These are phyloP conservation scores for Macaria notata DNA, from an alignment of 2,888 invertebrate species.

Conservation along the genomic window DNA sequence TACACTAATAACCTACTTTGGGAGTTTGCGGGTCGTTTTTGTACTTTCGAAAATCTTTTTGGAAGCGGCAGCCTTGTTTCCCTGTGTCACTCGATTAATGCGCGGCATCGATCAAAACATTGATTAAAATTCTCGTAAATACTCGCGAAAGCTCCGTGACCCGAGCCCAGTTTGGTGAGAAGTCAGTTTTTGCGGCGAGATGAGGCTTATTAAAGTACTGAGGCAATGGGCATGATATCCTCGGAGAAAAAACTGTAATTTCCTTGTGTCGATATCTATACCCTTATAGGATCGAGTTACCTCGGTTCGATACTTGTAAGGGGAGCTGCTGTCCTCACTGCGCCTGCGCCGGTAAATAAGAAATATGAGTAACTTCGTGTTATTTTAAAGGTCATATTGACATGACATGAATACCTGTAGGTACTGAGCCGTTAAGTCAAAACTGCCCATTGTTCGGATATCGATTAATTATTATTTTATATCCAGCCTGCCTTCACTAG, in stretches of 20 bases:
- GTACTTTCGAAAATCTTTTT: conserved; percentile 21
- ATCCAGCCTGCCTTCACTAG: no score
- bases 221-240: conserved; percentile 49
- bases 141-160: conserved; percentile 24
- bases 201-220: conserved; percentile 41
- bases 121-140: conserved; percentile 24
- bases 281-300: conserved; percentile 58
- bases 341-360: conserved; percentile 22
- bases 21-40: conserved; percentile 3
- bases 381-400: conserved; percentile 27
- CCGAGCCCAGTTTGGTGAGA: conserved; percentile 22
- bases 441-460: conserved; percentile 4
- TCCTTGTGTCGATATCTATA: conserved; percentile 51
- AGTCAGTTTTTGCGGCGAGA: conserved; percentile 23
- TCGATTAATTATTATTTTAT: neutral
- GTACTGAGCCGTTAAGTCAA: conserved; percentile 6
- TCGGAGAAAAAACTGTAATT: conserved; percentile 46
- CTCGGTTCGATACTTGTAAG: conserved; percentile 53
- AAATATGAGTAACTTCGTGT: conserved; percentile 21
- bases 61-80: conserved; percentile 14
- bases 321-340: conserved; percentile 53
- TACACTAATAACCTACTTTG: neutral
- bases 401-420: conserved; percentile 1
- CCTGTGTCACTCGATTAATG: conserved; percentile 21
- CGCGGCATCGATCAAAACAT: conserved; percentile 24